Evolutionary conservation across 2,797 vertebrate species (phyloP), one percentile per base, ranked within the genome.

Genomic region (Xenopus petersii): DNA sequence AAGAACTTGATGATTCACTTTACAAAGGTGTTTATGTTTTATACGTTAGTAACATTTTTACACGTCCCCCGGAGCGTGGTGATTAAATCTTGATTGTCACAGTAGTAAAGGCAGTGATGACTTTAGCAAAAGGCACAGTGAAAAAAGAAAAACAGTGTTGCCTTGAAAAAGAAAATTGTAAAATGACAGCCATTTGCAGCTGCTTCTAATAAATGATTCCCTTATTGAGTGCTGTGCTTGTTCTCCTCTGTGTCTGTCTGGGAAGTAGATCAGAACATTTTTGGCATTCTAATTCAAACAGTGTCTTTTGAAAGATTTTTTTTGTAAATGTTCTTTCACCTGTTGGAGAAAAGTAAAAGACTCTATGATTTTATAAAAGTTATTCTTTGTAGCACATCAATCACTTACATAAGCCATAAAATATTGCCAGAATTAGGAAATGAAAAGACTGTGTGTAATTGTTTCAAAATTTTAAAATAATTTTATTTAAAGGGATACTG

Each of bases 41-140:
- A 83, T 87, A 84, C 84, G 83, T 81, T 81, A 83, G 77, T 75
- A 77, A 81, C 84, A 71, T 80, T 88, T 77, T 87, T 85, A 77
- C 21, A 0, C 77, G 81, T 81, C 75, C 62, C 56, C 21, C 73
- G 62, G 80, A 82, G 83, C 77, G 65, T 72, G 69, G 69, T 87
- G 80, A 83, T 87, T 81, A 83, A 82, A 77, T 71, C 68, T 83
- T 83, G 55, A 70, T 81, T 84, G 66, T 71, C 8, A 0, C 16
- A 73, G 74, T 81, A 84, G 73, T 74, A 81, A 84, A 81, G 46
- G 85, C 83, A 51, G 81, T 84, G 74, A 78, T 81, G 79, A 61
- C 80, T 82, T 74, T 80, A 77, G 72, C 75, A 77, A 77, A 77
- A 64, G 75, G 26, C 2, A 30, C 26, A 2, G 26, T 30, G 26